phyloP scores from a whole-genome alignment of 1,140 invertebrate genomes.

The Drosophila santomea region DNA sequence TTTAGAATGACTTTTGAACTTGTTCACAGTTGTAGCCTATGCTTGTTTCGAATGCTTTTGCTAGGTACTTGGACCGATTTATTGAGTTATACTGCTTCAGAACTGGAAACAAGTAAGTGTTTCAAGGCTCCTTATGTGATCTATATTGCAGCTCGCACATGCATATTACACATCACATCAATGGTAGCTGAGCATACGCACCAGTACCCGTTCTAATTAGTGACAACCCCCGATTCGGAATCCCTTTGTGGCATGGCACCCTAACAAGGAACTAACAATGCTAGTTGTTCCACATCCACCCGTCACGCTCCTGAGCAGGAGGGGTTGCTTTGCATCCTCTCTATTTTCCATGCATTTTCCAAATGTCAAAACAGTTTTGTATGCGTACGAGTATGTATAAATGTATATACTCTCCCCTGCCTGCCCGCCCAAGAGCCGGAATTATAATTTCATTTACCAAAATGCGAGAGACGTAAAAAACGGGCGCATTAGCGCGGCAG shows the following conservation, averaged over 20 bases:
- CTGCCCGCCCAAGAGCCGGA: slow-evolving; percentile 35
- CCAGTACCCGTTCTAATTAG: slow-evolving; percentile 80
- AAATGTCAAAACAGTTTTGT: slow-evolving; percentile 82
- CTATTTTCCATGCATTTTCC: slow-evolving; percentile 59
- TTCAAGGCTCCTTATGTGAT: not conserved
- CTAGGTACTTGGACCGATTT: not conserved
- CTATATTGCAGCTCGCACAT: no score
- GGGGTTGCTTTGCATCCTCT: slow-evolving; percentile 59
- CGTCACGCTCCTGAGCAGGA: slow-evolving; percentile 58
- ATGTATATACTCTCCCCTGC: slow-evolving; percentile 33
- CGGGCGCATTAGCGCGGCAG: slow-evolving; percentile 40
- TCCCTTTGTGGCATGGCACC: slow-evolving; percentile 9
- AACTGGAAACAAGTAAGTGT: not conserved
- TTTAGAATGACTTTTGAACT: no score
- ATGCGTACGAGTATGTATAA: slow-evolving; percentile 34
- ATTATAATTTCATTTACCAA: slow-evolving; percentile 80
- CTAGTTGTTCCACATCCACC: slow-evolving; percentile 48
- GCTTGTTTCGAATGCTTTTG: not conserved
- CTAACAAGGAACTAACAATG: slow-evolving; percentile 35
- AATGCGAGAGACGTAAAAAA: slow-evolving; percentile 39
- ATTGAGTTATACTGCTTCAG: no score
- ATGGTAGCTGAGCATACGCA: slow-evolving; percentile 65
- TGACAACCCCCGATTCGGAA: slow-evolving; percentile 54
- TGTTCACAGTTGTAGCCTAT: no score
- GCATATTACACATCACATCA: slow-evolving; percentile 48